A percentile compares a stretch with the other conserved stretches of the same genome.
Evolutionary conservation across 1,140 invertebrate genomes (phyloP).

Genomic region (Whitmania pigra): DNA sequence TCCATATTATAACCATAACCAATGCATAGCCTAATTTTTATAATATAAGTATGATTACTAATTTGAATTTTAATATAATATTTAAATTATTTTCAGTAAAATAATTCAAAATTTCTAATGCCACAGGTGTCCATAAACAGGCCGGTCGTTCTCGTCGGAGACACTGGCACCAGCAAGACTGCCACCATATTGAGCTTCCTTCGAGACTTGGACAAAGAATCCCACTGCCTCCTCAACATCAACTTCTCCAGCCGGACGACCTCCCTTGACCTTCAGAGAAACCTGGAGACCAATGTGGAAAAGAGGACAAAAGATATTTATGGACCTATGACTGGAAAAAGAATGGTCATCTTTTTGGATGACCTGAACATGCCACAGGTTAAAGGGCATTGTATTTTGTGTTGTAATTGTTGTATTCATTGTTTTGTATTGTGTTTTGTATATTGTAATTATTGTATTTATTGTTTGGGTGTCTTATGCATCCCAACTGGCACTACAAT

Average conservation of each 20-base stretch:
- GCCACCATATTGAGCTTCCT: constrained; percentile 71
- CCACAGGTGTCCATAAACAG: constrained; percentile 52
- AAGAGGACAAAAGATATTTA: constrained; percentile 77
- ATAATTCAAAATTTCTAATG: background rate
- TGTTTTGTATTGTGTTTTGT: constrained; percentile 22
- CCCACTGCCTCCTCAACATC: constrained; percentile 56
- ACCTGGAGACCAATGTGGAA: constrained; percentile 69
- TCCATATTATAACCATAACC: too few relatives aligned
- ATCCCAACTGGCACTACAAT: too few relatives aligned
- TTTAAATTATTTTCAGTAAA: too few relatives aligned
- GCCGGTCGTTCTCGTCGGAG: constrained; percentile 69
- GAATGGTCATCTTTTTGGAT: constrained; percentile 74
- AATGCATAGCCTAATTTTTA: too few relatives aligned
- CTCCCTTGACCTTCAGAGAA: constrained; percentile 72
- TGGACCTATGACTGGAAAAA: constrained; percentile 71
- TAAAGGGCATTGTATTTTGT: constrained; percentile 22
- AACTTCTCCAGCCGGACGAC: constrained; percentile 81
- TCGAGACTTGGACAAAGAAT: constrained; percentile 51
- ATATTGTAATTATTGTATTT: too few relatives aligned
- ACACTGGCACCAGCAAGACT: constrained; percentile 79
- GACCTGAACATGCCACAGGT: constrained; percentile 87
- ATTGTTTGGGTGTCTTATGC: too few relatives aligned
- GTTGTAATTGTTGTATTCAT: too few relatives aligned
- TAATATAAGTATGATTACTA: too few relatives aligned
- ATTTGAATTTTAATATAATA: too few relatives aligned